Percentiles rank a stretch among this genome's conserved stretches.
Conservation (phyloP, 2,888 invertebrate species). For the Parochlus steinenii region DNA sequence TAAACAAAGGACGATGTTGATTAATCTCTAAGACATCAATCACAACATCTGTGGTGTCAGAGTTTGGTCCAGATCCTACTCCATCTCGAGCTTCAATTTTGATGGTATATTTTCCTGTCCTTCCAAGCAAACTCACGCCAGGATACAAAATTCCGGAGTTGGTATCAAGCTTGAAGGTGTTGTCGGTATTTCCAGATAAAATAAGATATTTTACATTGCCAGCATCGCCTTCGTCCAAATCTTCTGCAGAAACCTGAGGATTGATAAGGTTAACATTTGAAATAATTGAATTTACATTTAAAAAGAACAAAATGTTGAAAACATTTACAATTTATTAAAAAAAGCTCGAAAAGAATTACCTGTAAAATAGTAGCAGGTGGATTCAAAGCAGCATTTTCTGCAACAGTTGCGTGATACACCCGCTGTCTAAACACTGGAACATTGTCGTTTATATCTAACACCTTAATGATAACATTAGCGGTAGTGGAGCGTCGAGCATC, state of each 20-base stretch:
- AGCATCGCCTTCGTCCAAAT: conserved; percentile 62
- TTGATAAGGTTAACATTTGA: conserved; percentile 13
- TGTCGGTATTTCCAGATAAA: conserved; percentile 46
- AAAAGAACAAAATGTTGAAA: neutral
- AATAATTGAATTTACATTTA: conserved; percentile 1
- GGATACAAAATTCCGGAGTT: conserved; percentile 70
- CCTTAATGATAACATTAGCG: conserved; percentile 48
- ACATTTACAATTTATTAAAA: conserved; percentile 6
- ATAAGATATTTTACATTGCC: conserved; percentile 63
- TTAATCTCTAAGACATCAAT: conserved; percentile 66
- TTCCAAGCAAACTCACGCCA: conserved; percentile 49
- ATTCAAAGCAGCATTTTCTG: conserved; percentile 64
- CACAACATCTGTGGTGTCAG: conserved; percentile 52
- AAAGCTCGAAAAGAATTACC: conserved; percentile 13
- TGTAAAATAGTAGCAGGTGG: conserved; percentile 71
- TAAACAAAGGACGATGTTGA: conserved; percentile 64
- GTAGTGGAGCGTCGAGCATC: conserved; percentile 9
- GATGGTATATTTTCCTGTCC: conserved; percentile 37
- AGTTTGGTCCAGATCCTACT: conserved; percentile 45
- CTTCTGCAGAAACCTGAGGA: conserved; percentile 49
- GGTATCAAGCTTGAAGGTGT: conserved; percentile 57
- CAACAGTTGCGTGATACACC: conserved; percentile 61
- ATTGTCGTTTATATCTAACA: conserved; percentile 81
- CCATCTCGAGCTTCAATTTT: conserved; percentile 63
- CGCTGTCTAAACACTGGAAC: conserved; percentile 62